Base-by-base conservation (phyloP, 2,113 vertebrate genomes). In the Rhinoptilus africanus region DNA sequence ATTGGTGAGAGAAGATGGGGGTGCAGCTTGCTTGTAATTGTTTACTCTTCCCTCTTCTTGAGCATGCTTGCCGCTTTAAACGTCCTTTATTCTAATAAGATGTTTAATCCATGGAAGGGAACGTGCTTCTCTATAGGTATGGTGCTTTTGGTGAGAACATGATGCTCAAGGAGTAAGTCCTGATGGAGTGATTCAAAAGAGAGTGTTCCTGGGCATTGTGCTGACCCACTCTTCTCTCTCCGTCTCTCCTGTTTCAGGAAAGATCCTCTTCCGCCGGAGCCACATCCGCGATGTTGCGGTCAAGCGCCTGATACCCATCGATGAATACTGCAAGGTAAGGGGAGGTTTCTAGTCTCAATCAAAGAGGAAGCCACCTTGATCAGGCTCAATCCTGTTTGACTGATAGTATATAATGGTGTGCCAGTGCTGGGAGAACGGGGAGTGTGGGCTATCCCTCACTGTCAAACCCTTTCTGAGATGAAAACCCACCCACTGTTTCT, bases 261-360 rank as follows among this genome's bases (percentile, higher is more conserved):
- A 99, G 97, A 99, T 99, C 94, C 98, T 99, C 50, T 99, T 99
- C 91, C 98, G 99, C 43, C 98, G 99, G 72, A 99, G 99, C 92
- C 99, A 99, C 92, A 99, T 99, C 96, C 98, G 99, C 22, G 99
- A 99, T 59, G 99, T 99, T 82, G 99, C 99, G 0, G 99, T 99
- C 97, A 99, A 99, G 67, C 98, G 99, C 30, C 98, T 99, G 89
- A 98, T 99, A 78, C 99, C 99, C 1, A 99, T 99, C 2, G 99
- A 99, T 14, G 99, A 99, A 43, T 99, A 99, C 97, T 99, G 99
- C 97, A 99, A 99, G 99, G 99, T 99, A 85, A 98, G 99, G 96
- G 35, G 23, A 39, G 43, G 10, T 51, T 74, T 9, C 35, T 73
- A 23, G 6, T 5, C 2, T 28, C n/a, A n/a, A 6, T 26, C 63